A percentile compares a stretch with the other conserved stretches of the same genome.
phyloP scores from a whole-genome alignment of 1,140 invertebrate genomes.

The Tetragnatha versicolor region DNA sequence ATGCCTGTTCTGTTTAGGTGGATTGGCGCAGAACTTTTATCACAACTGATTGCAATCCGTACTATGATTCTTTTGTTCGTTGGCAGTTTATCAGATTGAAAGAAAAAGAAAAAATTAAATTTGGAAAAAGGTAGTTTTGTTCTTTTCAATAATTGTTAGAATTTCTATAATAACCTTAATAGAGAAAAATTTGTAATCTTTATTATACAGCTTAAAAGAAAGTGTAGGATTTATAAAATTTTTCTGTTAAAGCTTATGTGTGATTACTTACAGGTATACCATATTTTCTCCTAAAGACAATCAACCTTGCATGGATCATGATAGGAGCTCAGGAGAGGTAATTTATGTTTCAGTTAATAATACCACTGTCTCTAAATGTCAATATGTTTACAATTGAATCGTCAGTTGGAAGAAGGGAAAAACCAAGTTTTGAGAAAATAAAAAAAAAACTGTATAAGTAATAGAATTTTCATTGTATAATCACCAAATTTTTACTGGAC shows the following conservation, averaged over 20 bases:
- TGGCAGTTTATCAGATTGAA: constrained; percentile 97
- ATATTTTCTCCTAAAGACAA: constrained; percentile 96
- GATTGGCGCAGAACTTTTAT: constrained; percentile 98
- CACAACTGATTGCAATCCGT: constrained; percentile 97
- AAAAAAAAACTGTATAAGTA: too few relatives aligned
- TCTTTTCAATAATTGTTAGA: background rate
- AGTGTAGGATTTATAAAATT: background rate
- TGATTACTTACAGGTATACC: constrained; percentile 73
- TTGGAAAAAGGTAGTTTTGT: constrained; percentile 82
- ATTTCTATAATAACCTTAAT: background rate
- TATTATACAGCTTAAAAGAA: background rate
- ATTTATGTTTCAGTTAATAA: constrained; percentile 31
- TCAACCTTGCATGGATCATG: constrained; percentile 99
- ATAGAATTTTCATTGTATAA: too few relatives aligned
- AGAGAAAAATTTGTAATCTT: background rate
- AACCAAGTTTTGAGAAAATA: too few relatives aligned
- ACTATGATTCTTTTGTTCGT: constrained; percentile 95
- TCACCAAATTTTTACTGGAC: too few relatives aligned
- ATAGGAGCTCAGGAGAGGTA: constrained; percentile 88
- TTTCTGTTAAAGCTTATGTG: too few relatives aligned
- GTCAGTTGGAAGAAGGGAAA: too few relatives aligned
- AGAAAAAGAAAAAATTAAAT: constrained; percentile 87
- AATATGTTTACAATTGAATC: too few relatives aligned
- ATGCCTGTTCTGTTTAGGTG: constrained; percentile 68
- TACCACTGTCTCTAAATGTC: too few relatives aligned